Conservation (phyloP, 2,113 vertebrate species). For the Echinops telfairi region DNA sequence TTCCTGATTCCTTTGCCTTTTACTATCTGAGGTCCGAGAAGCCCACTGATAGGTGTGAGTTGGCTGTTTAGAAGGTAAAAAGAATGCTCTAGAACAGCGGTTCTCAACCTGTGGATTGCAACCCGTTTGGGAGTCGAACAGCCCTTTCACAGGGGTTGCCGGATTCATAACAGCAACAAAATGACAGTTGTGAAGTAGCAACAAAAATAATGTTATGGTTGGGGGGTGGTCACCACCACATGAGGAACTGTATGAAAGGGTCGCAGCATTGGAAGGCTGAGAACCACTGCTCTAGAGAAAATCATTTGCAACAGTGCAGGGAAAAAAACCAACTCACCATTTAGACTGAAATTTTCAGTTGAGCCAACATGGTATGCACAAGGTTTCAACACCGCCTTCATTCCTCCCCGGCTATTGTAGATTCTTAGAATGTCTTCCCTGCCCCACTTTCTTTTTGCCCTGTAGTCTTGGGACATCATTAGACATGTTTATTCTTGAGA, state of each 20-base stretch:
- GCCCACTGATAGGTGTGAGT: neutral
- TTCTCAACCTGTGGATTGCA: too few relatives aligned
- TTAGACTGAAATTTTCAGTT: neutral
- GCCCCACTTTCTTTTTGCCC: conserved; percentile 72
- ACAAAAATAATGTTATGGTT: too few relatives aligned
- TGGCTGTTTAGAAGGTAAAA: too few relatives aligned
- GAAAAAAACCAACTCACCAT: neutral
- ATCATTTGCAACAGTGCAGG: neutral
- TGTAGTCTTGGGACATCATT: conserved; percentile 77
- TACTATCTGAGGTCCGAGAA: neutral
- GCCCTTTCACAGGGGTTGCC: too few relatives aligned
- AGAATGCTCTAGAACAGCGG: too few relatives aligned
- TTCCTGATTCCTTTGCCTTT: conserved; percentile 19
- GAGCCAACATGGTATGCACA: neutral
- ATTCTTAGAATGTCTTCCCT: conserved; percentile 78
- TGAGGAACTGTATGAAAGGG: too few relatives aligned
- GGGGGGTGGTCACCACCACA: too few relatives aligned
- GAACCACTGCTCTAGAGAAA: conserved; percentile 1
- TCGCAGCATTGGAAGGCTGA: neutral
- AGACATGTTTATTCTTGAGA: conserved; percentile 76
- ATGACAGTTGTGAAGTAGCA: too few relatives aligned
- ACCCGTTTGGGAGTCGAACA: too few relatives aligned
- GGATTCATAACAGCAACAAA: too few relatives aligned
- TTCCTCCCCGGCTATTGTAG: conserved; percentile 65
- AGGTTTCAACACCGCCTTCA: conserved; percentile 55